A percentile compares a stretch with the other conserved stretches of the same genome.
Conservation (phyloP, 2,888 invertebrate species). For the Dryococelus australis region DNA sequence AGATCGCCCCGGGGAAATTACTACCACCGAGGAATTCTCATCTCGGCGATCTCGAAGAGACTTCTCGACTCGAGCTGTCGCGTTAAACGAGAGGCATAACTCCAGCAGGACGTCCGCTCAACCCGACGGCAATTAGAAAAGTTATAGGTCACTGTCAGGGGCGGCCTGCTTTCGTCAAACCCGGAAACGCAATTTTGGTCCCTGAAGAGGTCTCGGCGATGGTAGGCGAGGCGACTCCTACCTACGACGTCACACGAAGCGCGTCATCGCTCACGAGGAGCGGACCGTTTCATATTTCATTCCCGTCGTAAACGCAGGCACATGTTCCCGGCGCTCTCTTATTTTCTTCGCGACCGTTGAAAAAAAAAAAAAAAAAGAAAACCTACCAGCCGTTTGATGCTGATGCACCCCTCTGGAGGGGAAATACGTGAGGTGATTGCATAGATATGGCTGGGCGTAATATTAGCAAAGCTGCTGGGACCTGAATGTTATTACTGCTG, state of each 20-base stretch:
- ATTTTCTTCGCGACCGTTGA: not conserved
- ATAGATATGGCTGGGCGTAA: not conserved
- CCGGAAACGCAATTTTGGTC: not conserved
- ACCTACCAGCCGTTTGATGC: not conserved
- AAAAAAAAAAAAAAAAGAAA: not conserved
- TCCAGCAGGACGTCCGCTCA: not conserved
- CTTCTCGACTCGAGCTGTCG: not conserved
- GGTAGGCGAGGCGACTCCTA: not conserved
- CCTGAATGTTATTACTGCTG: not conserved
- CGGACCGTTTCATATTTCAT: not conserved
- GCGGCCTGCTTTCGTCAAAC: not conserved
- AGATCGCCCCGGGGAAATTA: not conserved
- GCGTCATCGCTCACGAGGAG: not conserved
- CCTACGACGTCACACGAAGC: not conserved
- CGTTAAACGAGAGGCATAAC: not conserved
- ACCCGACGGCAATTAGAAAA: not conserved
- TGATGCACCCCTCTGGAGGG: not conserved
- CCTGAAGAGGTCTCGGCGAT: not conserved
- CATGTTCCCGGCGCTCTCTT: not conserved
- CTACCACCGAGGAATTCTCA: not conserved
- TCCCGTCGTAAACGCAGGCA: not conserved
- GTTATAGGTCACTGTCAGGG: slow-evolving; percentile 1
- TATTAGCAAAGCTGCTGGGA: not conserved
- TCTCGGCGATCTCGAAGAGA: not conserved
- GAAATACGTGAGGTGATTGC: not conserved